A percentile compares a stretch with the other conserved stretches of the same genome.
These are phyloP conservation scores for Drosophila buzzatii DNA, from an alignment of 2,888 invertebrate genomes.

Conservation along the genomic window DNA sequence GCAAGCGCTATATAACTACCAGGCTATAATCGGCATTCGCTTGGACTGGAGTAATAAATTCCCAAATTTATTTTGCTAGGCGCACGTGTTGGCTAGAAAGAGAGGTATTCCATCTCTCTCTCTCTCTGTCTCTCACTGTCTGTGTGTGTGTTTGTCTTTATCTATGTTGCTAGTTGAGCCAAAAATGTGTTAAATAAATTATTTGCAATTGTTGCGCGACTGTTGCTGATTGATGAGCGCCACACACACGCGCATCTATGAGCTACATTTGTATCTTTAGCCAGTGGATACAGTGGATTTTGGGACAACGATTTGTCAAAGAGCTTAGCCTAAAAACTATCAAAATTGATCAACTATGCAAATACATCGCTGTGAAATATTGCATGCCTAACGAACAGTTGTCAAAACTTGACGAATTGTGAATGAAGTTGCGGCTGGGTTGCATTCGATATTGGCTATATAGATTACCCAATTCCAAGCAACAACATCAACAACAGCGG, in stretches of 20 bases:
- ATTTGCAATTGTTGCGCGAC: constrained; percentile 37
- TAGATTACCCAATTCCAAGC: constrained; percentile 59
- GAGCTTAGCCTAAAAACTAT: constrained; percentile 45
- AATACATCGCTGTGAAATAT: constrained; percentile 44
- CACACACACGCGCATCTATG: not conserved
- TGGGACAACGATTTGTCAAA: constrained; percentile 58
- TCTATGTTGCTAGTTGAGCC: not conserved
- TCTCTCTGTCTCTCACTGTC: not conserved
- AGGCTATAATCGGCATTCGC: constrained; percentile 4
- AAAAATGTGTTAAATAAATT: constrained; percentile 25
- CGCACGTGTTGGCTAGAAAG: constrained; percentile 47
- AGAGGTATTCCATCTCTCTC: not conserved
- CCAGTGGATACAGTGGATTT: constrained; percentile 33
- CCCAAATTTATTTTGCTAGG: constrained; percentile 63
- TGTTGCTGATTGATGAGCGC: constrained; percentile 36
- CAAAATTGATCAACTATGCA: constrained; percentile 70
- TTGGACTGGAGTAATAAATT: constrained; percentile 57
- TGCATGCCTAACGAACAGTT: constrained; percentile 23
- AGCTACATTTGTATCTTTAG: constrained; percentile 21
- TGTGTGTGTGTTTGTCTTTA: no score
- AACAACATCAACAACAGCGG: constrained; percentile 3
- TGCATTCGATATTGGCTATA: constrained; percentile 53
- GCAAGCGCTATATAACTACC: constrained; percentile 53
- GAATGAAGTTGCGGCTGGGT: constrained; percentile 31
- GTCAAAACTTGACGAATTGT: constrained; percentile 59